Evolutionary conservation across 1,140 invertebrate genomes (phyloP), one percentile per base, ranked within the genome.

Genomic region (Hesperophylax magnus): DNA sequence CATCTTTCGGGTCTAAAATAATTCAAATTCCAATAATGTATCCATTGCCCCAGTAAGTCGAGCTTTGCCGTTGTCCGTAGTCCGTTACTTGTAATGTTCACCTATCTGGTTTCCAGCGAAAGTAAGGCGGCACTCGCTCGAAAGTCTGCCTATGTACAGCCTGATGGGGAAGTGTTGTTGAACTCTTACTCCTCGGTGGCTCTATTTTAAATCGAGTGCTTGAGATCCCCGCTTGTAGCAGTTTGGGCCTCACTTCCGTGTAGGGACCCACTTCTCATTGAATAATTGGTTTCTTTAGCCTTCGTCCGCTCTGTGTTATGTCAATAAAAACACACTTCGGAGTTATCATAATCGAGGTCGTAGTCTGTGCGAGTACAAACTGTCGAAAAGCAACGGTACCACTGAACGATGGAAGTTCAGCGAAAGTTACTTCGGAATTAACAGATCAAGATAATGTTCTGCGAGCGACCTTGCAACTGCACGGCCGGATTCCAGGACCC

Each of bases 291-390:
- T 34, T 69, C 34, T 47, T 7, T n/a, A 69, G 65, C 65, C 34
- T 69, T 69, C 31, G 31, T 47, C 39, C 39, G 39, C 39, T 47
- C 31, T 27, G 74, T 77, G 79, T 81, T 81, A 80, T 76, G 72
- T 81, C 80, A 81, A 81, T 81, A 81, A 81, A 80, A 81, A 78
- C 75, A 71, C 74, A 77, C 63, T 67, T 58, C 58, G 58, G 54
- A 76, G 80, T 78, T 81, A 71, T 81, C 80, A 63, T 56, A 77
- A 81, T 81, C 71, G 80, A 81, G 80, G 80, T 72, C 80, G 80
- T 77, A 60, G 79, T 56, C 79, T 76, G 60, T 31, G 11, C 31
- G 63, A 15, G 63, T 24, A 34, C 63, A 34, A 18, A n/a, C 31
- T 34, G 63, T n/a, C n/a, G 67, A 24, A 22, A 22, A 47, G 2